phyloP scores from a whole-genome alignment of 2,113 vertebrate genomes.

The Craseonycteris thonglongyai region DNA sequence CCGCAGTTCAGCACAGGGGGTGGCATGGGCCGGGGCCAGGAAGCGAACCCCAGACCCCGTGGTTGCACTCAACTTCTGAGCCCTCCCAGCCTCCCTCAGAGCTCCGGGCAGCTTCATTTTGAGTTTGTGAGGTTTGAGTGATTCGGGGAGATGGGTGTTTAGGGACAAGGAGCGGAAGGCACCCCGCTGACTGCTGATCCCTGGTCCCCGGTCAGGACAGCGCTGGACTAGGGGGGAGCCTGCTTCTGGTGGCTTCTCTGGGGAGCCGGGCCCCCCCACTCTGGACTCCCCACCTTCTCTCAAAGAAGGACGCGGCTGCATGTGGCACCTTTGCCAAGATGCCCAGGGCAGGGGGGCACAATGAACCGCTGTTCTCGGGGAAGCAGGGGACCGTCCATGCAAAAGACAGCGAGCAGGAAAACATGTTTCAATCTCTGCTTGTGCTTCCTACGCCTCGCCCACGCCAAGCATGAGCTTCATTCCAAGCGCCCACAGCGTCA shows the following conservation, averaged over 20 bases:
- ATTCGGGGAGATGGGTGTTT: neutral
- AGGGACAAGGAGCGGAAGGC: neutral
- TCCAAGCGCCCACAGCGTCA: constrained; percentile 81
- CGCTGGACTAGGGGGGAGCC: neutral
- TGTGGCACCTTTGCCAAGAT: neutral
- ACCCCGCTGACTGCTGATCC: neutral
- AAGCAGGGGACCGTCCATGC: constrained; percentile 70
- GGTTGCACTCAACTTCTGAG: too few species aligned
- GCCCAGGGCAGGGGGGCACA: constrained; percentile 54
- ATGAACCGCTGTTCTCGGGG: constrained; percentile 68
- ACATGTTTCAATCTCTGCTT: constrained; percentile 81
- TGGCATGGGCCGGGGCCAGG: too few species aligned
- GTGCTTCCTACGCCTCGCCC: constrained; percentile 82
- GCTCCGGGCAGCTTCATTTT: neutral
- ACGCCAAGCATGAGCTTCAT: constrained; percentile 84
- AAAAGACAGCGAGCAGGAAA: constrained; percentile 73
- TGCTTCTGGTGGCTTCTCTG: neutral
- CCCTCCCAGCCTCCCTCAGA: too few species aligned
- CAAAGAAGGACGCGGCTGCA: neutral
- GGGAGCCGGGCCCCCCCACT: neutral
- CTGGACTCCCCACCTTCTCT: neutral
- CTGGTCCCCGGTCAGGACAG: neutral
- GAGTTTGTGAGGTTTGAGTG: neutral
- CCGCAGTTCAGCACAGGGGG: too few species aligned
- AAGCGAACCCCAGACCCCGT: too few species aligned